Evolutionary conservation across 2,113 vertebrate species (phyloP).

Genomic region (Chamaetylas fuelleborni): DNA sequence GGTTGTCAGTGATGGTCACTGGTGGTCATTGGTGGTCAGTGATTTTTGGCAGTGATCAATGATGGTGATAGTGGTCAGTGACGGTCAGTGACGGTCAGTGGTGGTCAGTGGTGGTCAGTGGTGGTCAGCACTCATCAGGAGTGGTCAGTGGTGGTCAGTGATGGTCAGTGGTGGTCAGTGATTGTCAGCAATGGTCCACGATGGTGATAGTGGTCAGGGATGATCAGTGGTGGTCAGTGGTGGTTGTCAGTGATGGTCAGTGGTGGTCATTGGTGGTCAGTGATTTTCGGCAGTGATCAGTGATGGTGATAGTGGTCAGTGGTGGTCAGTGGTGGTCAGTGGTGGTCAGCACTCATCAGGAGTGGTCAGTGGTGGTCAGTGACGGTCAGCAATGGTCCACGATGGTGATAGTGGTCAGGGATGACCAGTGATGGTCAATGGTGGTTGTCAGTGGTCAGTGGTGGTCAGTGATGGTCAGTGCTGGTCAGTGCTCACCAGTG

Average conservation of each 20-base stretch:
- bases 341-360: fast-evolving
- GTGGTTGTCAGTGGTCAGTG: background rate
- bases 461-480: background rate
- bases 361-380: background rate
- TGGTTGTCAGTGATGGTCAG: background rate
- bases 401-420: background rate
- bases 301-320: background rate
- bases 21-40: no score
- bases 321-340: fast-evolving
- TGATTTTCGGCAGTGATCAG: fast-evolving
- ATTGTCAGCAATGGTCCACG: fast-evolving
- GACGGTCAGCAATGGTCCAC: background rate
- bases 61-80: no score
- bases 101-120: no score
- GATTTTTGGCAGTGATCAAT: no score
- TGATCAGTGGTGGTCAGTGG: background rate
- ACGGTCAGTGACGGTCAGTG: no score
- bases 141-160: no score
- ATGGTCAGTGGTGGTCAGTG: no score
- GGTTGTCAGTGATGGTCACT: no score
- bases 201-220: fast-evolving
- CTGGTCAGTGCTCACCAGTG: fast-evolving
- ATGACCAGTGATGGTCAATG: background rate
- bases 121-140: no score
- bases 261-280: fast-evolving